Base-by-base conservation (phyloP, 92 coral and sea anemone species). In the Paramuricea clavata region DNA sequence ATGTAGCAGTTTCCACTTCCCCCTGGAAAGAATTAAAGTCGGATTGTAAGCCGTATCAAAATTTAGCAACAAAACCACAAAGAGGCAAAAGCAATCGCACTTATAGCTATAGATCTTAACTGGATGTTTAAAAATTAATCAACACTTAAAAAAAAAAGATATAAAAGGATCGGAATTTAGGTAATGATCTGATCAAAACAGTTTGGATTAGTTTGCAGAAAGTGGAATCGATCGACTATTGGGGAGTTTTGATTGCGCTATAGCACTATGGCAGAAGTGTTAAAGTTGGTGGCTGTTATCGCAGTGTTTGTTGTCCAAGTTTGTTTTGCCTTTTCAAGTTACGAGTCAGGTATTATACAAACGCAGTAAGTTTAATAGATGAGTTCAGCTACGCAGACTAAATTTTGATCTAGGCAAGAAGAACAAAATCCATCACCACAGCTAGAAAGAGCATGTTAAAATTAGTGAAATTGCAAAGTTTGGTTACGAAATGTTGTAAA, bases 281-380 rank as follows among this genome's bases (percentile, higher is more conserved):
- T 60, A 28, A 25, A n/a, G 30, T n/a, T 22, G 68, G 6, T 60
- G 10, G 68, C 12, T 3, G 33, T 60, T 60, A 2, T 60, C 0
- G 15, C 33, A 1, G 68, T 60, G 31, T 22, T 60, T 5, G 30
- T 31, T 22, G 30, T 22, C 31, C 31, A 60, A 60, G 68, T 25
- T 2, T 5, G 31, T 2, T 30, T 10, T 28, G 28, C 33, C 8
- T 60, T 60, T 15, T 60, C 68, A 60, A 21, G 68, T 31, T 60
- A 60, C 68, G 68, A 26, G 21, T 28, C 68, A 60, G 68, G 68
- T 60, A 22, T n/a, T n/a, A n/a, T n/a, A n/a, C n/a, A n/a, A n/a
- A n/a, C n/a, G n/a, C n/a, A n/a, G n/a, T n/a, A 22, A 28, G 6
- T 22, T 25, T 11, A 26, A 22, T 16, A 0, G 64, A 17, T 56